A percentile compares a stretch with the other conserved stretches of the same genome.
phyloP scores from a whole-genome alignment of 2,113 vertebrate genomes.

The Symphodus melops region DNA sequence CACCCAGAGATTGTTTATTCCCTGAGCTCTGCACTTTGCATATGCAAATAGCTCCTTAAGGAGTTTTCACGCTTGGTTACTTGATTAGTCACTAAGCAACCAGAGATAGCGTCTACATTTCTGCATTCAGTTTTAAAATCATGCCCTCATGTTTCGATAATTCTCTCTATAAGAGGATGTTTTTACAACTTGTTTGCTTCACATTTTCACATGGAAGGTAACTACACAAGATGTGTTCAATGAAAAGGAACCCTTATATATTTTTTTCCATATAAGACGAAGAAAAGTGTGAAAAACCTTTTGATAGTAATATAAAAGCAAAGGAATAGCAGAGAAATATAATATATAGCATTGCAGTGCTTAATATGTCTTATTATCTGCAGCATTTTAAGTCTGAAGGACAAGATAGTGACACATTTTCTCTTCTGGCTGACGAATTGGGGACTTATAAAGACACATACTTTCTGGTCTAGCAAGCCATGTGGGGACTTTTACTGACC shows the following conservation, averaged over 20 bases:
- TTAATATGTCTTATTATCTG: no score
- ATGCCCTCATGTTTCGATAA: constrained; percentile 11
- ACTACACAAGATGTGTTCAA: neutral
- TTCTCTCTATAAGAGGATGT: constrained; percentile 46
- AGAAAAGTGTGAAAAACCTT: no score
- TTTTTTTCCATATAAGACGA: constrained; percentile 1
- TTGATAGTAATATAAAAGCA: no score
- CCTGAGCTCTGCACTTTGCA: constrained; percentile 58
- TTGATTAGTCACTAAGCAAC: constrained; percentile 63
- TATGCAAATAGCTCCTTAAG: constrained; percentile 61
- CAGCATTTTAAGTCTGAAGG: no score
- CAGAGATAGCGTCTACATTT: constrained; percentile 47
- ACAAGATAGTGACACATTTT: no score
- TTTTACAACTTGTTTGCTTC: constrained; percentile 14
- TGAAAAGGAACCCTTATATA: constrained; percentile 12
- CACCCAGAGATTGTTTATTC: constrained; percentile 53
- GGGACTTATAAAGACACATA: no score
- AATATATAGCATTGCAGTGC: no score
- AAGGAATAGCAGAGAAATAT: no score
- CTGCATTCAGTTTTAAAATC: constrained; percentile 6
- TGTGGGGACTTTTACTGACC: no score
- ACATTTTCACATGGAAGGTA: constrained; percentile 12
- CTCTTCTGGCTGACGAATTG: no score
- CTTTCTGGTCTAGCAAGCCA: no score
- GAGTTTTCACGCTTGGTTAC: constrained; percentile 35